phyloP scores from a whole-genome alignment of 2,113 vertebrate genomes.

The Cavia aperea region DNA sequence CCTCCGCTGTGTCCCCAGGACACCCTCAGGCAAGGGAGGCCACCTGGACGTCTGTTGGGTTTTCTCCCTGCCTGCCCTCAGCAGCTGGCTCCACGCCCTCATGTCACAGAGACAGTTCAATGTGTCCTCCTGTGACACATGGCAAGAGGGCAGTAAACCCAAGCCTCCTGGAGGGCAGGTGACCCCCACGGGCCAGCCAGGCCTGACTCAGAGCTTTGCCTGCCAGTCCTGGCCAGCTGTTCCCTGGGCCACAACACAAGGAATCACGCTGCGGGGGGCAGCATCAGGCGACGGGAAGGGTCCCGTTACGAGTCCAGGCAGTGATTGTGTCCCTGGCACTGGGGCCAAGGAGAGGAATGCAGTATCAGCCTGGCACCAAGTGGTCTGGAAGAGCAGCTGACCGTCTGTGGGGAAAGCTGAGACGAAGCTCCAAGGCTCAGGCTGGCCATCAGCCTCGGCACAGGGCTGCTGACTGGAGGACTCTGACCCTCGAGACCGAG shows the following conservation, averaged over 20 bases:
- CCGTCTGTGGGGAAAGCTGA: constrained; percentile 43
- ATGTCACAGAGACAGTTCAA: constrained; percentile 29
- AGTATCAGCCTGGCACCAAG: constrained; percentile 2
- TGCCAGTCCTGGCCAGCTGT: constrained; percentile 33
- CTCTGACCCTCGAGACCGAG: not conserved
- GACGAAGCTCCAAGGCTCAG: constrained; percentile 2
- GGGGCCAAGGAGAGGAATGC: constrained; percentile 34
- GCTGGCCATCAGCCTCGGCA: not conserved
- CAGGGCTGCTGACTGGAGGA: not conserved
- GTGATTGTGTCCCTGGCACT: constrained; percentile 11
- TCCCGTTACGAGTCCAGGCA: not conserved
- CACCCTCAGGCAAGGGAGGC: not conserved
- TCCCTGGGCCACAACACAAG: not conserved
- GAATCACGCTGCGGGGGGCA: not conserved
- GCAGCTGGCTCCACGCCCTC: not conserved
- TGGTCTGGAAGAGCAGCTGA: constrained; percentile 54
- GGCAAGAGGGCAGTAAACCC: constrained; percentile 14
- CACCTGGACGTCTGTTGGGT: not conserved
- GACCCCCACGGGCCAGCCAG: constrained; percentile 33
- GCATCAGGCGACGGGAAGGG: not conserved
- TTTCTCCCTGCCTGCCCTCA: not conserved
- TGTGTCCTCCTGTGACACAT: constrained; percentile 44
- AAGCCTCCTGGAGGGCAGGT: constrained; percentile 43
- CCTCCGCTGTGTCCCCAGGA: not conserved
- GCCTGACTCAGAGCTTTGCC: constrained; percentile 50